Percentiles rank a stretch among this genome's conserved stretches.
Evolutionary conservation across 2,797 vertebrate genomes (phyloP).

Genomic region (Pseudochirops corinnae): DNA sequence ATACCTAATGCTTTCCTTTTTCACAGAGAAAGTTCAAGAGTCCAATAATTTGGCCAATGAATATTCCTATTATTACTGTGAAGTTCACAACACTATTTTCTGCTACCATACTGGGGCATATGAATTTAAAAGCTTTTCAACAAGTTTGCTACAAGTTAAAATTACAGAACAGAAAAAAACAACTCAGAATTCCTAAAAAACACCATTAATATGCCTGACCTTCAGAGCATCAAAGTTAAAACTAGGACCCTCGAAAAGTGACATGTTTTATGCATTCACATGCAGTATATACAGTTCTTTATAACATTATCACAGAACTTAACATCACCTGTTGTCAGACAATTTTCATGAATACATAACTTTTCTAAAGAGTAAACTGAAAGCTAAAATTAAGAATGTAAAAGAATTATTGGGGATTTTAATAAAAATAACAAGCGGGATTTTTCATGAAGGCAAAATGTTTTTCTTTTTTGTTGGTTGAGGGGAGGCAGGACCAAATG

Average conservation of each 20-base stretch:
- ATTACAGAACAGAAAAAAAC: background rate
- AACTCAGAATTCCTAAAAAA: background rate
- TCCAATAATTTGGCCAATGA: background rate
- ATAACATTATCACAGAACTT: fast-evolving
- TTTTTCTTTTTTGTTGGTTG: background rate
- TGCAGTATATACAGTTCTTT: background rate
- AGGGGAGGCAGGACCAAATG: background rate
- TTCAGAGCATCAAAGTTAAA: background rate
- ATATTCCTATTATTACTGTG: background rate
- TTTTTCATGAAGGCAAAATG: background rate
- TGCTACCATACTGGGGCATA: background rate
- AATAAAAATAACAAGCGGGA: background rate
- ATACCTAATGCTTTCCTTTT: background rate
- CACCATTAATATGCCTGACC: background rate
- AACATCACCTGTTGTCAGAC: background rate
- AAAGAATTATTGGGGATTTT: background rate
- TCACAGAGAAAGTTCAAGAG: background rate
- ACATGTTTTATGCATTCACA: too few relatives aligned
- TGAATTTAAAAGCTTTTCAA: background rate
- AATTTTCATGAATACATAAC: background rate
- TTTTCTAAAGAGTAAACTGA: background rate
- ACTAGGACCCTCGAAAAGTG: background rate
- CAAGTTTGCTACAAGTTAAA: background rate
- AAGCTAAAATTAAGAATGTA: background rate
- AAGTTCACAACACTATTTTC: background rate